These are phyloP conservation scores for Brenthis ino DNA, from an alignment of 2,888 invertebrate species.

Conservation along the genomic window DNA sequence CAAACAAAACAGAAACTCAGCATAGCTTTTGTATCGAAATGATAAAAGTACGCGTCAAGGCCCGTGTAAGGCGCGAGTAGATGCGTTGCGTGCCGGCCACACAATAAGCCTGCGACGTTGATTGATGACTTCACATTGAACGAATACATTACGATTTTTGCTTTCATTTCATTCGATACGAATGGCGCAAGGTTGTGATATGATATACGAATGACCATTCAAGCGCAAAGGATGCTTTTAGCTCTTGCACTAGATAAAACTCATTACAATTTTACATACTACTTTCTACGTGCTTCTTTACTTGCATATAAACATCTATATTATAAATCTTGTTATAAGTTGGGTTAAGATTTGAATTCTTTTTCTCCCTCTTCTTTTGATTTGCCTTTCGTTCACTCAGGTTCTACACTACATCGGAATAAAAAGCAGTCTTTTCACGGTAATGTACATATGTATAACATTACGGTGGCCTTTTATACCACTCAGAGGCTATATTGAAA, in stretches of 20 bases:
- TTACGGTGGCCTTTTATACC: too few relatives aligned
- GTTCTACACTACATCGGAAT: too few relatives aligned
- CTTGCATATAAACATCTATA: too few relatives aligned
- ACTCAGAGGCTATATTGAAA: too few relatives aligned
- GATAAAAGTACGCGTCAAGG: slow-evolving; percentile 64
- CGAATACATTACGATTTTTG: slow-evolving; percentile 82
- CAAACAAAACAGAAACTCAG: slow-evolving; percentile 49
- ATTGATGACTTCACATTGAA: slow-evolving; percentile 78
- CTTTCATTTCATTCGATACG: slow-evolving; percentile 78
- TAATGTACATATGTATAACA: too few relatives aligned
- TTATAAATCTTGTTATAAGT: too few relatives aligned
- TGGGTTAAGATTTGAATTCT: too few relatives aligned
- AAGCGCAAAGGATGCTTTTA: slow-evolving; percentile 36
- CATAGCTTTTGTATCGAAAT: slow-evolving; percentile 60
- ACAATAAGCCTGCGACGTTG: slow-evolving; percentile 79
- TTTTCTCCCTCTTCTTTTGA: too few relatives aligned
- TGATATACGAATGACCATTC: slow-evolving; percentile 56
- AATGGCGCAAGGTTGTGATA: slow-evolving; percentile 82
- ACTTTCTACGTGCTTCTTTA: background rate
- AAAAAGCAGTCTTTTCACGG: too few relatives aligned
- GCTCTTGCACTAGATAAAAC: slow-evolving; percentile 33
- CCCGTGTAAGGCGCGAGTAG: slow-evolving; percentile 51
- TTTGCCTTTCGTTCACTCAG: too few relatives aligned
- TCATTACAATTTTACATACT: slow-evolving; percentile 5
- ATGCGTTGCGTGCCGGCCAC: slow-evolving; percentile 77